Percentiles rank a stretch among this genome's conserved stretches.
These are phyloP conservation scores for zebrafish (Danio rerio) DNA, from an alignment of 2,113 vertebrate genomes.

Conservation along the genomic window GRCz12tu NC_133193.1:43635501-43636000, in stretches of 20 bases:
- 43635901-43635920: slow-evolving; percentile 57
- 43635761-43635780: slow-evolving; percentile 32
- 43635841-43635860: slow-evolving; percentile 71
- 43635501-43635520: not conserved
- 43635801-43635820: slow-evolving; percentile 73
- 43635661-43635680: no score
- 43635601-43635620: not conserved
- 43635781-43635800: not conserved
- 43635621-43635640: not conserved
- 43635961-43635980: slow-evolving; percentile 76
- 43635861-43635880: slow-evolving; percentile 60
- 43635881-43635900: slow-evolving; percentile 42
- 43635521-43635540: no score
- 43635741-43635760: not conserved
- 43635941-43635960: slow-evolving; percentile 69
- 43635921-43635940: slow-evolving; percentile 63
- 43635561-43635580: not conserved
- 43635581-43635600: not conserved
- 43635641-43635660: no score
- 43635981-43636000: slow-evolving; percentile 67
- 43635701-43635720: not conserved
- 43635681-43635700: not conserved
- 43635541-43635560: no score
- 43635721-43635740: not conserved
- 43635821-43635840: slow-evolving; percentile 69